These are phyloP conservation scores for Brachyrhaphis roseni DNA, from an alignment of 2,797 vertebrate genomes.

Conservation along the genomic window DNA sequence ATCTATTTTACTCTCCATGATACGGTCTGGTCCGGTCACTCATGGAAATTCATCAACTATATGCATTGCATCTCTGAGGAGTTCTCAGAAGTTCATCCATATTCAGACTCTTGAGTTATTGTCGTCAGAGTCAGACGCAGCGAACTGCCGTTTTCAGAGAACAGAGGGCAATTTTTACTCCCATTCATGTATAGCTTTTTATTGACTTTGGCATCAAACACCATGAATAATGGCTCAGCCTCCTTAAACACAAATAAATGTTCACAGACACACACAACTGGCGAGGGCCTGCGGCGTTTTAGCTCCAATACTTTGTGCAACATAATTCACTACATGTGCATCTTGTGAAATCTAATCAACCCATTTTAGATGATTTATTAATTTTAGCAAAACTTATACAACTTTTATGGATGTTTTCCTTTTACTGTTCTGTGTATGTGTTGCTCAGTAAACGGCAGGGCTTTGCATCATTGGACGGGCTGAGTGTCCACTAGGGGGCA, in stretches of 20 bases:
- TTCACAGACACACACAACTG: constrained; percentile 53
- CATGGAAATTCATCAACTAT: constrained; percentile 62
- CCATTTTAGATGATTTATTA: constrained; percentile 69
- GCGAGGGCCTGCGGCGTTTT: constrained; percentile 50
- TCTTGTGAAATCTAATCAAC: constrained; percentile 65
- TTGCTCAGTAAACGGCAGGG: constrained; percentile 3
- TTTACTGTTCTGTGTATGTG: constrained; percentile 33
- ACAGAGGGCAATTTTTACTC: constrained; percentile 55
- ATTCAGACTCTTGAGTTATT: constrained; percentile 65
- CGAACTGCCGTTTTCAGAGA: constrained; percentile 53
- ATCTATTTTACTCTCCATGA: constrained; percentile 65
- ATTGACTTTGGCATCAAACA: constrained; percentile 64
- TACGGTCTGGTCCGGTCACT: constrained; percentile 58
- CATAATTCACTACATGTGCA: constrained; percentile 66
- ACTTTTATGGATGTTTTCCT: constrained; percentile 61
- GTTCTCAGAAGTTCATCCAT: constrained; percentile 59
- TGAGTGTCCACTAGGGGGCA: constrained; percentile 79
- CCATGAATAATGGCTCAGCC: constrained; percentile 59
- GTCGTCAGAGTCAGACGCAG: constrained; percentile 59
- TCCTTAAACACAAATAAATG: constrained; percentile 66
- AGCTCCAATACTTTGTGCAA: constrained; percentile 55
- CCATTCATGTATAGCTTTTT: constrained; percentile 43
- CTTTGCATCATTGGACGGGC: not conserved
- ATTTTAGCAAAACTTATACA: constrained; percentile 63
- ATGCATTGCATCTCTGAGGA: constrained; percentile 59